phyloP scores from a whole-genome alignment of 2,888 invertebrate species.

The Entomobrya proxima region DNA sequence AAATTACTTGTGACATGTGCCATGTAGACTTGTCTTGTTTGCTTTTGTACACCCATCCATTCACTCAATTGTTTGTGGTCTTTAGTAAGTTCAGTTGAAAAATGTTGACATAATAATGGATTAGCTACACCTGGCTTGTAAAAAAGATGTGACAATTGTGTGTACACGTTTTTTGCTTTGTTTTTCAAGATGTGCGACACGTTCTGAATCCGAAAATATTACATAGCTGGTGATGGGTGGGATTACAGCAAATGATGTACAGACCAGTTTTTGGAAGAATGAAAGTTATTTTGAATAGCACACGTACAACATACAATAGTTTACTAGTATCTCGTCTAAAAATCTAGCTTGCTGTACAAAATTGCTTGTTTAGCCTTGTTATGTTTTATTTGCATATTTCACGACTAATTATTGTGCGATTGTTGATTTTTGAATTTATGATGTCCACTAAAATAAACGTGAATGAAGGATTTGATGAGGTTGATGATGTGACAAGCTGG shows the following conservation, averaged over 20 bases:
- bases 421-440: neutral
- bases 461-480: constrained; percentile 27
- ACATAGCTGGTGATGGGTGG: no score
- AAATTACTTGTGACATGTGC: neutral
- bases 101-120: constrained; percentile 26
- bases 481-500: constrained; percentile 26
- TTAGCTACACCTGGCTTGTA: neutral
- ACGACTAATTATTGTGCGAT: neutral
- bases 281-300: no score
- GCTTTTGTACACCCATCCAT: constrained; percentile 4
- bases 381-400: neutral
- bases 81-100: neutral
- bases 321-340: no score
- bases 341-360: no score
- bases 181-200: no score
- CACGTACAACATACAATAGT: no score
- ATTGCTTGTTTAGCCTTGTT: neutral
- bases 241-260: no score
- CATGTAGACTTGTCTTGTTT: neutral
- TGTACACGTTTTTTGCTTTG: no score
- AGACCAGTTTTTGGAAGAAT: no score
- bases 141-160: no score
- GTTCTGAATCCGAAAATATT: no score
- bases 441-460: neutral
- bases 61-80: neutral